Conservation (phyloP, 2,888 invertebrate genomes). For the Oithona nana region DNA sequence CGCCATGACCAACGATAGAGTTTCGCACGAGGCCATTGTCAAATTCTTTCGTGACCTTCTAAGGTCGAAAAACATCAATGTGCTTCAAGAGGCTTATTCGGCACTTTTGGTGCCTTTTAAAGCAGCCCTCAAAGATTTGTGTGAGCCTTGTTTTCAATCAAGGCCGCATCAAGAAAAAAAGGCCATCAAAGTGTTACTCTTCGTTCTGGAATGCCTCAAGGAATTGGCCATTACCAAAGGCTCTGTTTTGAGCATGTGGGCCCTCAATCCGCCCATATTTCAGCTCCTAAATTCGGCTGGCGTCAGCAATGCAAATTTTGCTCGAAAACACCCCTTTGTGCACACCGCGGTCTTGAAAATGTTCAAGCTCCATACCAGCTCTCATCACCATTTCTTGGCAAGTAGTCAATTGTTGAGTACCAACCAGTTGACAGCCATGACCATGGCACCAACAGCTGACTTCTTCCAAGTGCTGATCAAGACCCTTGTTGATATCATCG, state of each 20-base stretch:
- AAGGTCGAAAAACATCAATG: background rate
- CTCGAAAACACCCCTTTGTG: background rate
- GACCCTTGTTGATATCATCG: background rate
- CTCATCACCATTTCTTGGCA: background rate
- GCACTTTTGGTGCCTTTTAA: background rate
- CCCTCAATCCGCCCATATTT: constrained; percentile 12
- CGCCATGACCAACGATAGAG: background rate
- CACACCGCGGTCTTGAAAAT: background rate
- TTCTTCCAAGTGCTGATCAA: background rate
- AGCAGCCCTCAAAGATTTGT: background rate
- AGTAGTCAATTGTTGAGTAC: background rate
- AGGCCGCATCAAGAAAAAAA: too few relatives aligned
- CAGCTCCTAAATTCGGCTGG: background rate
- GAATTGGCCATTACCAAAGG: background rate
- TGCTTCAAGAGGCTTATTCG: constrained; percentile 2
- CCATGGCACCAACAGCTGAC: background rate
- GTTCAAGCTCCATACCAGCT: background rate
- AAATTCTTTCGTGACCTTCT: constrained; percentile 1
- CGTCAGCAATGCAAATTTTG: background rate
- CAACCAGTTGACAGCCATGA: background rate
- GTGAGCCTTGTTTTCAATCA: background rate
- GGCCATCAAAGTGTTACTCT: background rate
- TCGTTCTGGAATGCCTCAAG: background rate
- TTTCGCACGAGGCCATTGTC: background rate
- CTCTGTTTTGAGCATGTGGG: constrained; percentile 7